Evolutionary conservation across 2,113 vertebrate genomes (phyloP), one percentile per base, ranked within the genome.

Genomic region (Ctenodactylus gundi): DNA sequence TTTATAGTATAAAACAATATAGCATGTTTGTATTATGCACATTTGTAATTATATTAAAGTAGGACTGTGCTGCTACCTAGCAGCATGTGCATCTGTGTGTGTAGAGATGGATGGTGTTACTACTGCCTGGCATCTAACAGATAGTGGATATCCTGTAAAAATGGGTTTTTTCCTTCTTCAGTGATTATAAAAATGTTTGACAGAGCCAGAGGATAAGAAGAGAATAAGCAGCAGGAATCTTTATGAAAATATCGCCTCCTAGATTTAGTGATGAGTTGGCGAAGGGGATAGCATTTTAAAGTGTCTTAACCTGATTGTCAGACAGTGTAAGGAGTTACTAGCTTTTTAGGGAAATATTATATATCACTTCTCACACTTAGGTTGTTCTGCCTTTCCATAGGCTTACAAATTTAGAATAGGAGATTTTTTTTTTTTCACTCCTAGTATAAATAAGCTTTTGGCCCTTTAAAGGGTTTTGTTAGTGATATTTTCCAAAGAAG

Each of bases 231-330:
- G 57, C 51, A 86, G 55, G 70, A 80, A 70, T 91, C 58, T 75
- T 75, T 55, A n/a, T 58, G 60, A 88, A 88, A 95, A 88, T 82
- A 78, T 25, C 51, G 34, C 39, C 76, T 82, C 77, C 46, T 88
- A 39, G 57, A 23, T 77, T 87, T 46, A 94, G 76, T 72, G 41
- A 87, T 92, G 55, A 87, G 20, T 93, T 80, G 44, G 64, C 44
- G 77, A 85, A 76, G 20, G 62, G n/a, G 41, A 29, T 75, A 76
- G 78, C 85, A 85, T 93, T 88, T 88, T 75, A 68, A 53, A 87
- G 70, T 14, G 46, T 95, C 90, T 65, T 95, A 62, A 93, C n/a
- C n/a, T 87, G 20, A 82, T 51, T 44, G 53, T 73, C 62, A 90
- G 55, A 67, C 39, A 92, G 4, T 53, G 5, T 94, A 65, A 85